Conservation (phyloP, 2,113 vertebrate genomes). For the Peucedramus taeniatus region DNA sequence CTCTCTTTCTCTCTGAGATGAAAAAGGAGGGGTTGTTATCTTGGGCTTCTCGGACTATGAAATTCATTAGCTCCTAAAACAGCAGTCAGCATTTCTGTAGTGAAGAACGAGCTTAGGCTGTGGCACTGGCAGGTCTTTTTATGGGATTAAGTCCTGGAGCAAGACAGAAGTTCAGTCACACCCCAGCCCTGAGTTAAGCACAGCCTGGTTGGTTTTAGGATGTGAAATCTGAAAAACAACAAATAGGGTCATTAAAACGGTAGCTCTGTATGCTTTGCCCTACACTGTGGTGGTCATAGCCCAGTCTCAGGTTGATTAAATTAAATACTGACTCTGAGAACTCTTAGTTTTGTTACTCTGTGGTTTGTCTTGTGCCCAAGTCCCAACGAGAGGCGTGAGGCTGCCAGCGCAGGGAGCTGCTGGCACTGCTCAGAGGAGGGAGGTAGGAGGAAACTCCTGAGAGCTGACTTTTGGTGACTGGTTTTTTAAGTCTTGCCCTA, state of each 20-base stretch:
- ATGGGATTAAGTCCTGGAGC: background rate
- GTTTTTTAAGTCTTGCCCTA: background rate
- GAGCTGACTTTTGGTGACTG: background rate
- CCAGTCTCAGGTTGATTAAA: background rate
- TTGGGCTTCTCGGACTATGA: background rate
- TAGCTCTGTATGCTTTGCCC: background rate
- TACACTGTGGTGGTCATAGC: background rate
- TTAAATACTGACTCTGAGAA: background rate
- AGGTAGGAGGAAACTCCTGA: background rate
- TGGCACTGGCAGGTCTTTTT: background rate
- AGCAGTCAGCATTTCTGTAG: background rate
- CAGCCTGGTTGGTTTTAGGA: background rate
- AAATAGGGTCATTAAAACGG: background rate
- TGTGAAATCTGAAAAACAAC: background rate
- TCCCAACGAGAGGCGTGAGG: fast-evolving
- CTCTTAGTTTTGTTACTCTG: background rate
- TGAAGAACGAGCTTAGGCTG: background rate
- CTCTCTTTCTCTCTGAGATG: conserved; percentile 45
- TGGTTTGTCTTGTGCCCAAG: background rate
- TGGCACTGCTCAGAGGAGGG: background rate
- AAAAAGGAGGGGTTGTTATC: background rate
- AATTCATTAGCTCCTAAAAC: conserved; percentile 23
- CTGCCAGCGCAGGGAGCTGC: background rate
- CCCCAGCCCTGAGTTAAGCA: background rate
- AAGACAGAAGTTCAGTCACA: background rate